phyloP scores from a whole-genome alignment of 2,888 invertebrate species.

The Spisula solida region DNA sequence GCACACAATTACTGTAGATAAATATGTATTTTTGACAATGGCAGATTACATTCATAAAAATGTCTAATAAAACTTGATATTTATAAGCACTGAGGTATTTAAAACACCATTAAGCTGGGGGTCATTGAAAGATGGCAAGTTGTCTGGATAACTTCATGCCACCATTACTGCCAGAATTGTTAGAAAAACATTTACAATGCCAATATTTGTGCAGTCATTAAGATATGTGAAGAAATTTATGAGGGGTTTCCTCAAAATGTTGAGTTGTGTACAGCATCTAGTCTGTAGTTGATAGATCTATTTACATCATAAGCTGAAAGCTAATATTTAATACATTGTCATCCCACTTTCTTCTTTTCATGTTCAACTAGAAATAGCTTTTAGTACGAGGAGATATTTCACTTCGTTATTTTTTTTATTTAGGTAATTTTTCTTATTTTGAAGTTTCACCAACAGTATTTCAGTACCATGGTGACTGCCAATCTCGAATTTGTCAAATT shows the following conservation, averaged over 20 bases:
- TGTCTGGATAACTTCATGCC: conserved; percentile 25
- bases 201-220: conserved; percentile 1
- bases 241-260: neutral
- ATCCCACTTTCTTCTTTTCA: neutral
- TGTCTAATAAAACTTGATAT: conserved; percentile 7
- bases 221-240: conserved; percentile 2
- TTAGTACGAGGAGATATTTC: no score
- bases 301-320: neutral
- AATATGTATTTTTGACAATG: conserved; percentile 19
- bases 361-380: neutral
- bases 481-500: no score
- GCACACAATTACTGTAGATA: conserved; percentile 1
- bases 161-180: conserved; percentile 1
- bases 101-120: neutral
- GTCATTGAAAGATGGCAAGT: neutral
- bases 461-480: no score
- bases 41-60: conserved; percentile 28
- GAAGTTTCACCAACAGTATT: no score
- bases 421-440: no score
- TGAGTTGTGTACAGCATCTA: neutral
- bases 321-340: neutral
- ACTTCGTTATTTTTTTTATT: no score
- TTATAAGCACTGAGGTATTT: conserved; percentile 5
- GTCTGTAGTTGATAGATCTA: neutral
- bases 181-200: neutral